These are phyloP conservation scores for Malthinus flaveolus DNA, from an alignment of 2,888 invertebrate species.

Conservation along the genomic window DNA sequence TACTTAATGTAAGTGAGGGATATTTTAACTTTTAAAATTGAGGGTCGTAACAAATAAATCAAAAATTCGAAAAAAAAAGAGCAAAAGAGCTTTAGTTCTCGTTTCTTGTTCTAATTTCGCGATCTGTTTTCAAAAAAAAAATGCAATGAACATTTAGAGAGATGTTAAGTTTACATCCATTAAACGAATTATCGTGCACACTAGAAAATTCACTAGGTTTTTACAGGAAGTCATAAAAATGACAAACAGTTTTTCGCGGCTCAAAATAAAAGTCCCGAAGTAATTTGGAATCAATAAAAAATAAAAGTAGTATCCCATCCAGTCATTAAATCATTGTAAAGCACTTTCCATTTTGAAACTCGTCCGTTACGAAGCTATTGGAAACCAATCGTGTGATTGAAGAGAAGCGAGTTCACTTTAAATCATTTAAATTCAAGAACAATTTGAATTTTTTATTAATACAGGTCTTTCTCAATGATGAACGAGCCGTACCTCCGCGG, in stretches of 20 bases:
- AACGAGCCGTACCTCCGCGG: slow-evolving; percentile 10
- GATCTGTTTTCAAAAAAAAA: neutral
- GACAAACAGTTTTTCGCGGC: slow-evolving; percentile 29
- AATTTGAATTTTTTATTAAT: slow-evolving; percentile 32
- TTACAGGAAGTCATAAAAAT: slow-evolving; percentile 30
- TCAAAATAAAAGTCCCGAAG: slow-evolving; percentile 28
- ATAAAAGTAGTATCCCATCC: slow-evolving; percentile 41
- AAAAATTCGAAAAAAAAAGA: too few relatives aligned
- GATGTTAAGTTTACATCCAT: slow-evolving; percentile 8
- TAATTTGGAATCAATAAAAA: slow-evolving; percentile 37
- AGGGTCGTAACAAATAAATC: too few relatives aligned
- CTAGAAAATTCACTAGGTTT: slow-evolving; percentile 26
- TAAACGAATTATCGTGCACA: slow-evolving; percentile 25
- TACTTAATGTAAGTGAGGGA: too few relatives aligned
- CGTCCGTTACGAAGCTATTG: slow-evolving; percentile 40
- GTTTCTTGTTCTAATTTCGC: neutral
- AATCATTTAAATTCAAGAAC: slow-evolving; percentile 31
- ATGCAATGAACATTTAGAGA: too few relatives aligned
- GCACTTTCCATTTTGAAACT: slow-evolving; percentile 41
- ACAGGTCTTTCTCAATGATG: slow-evolving; percentile 20
- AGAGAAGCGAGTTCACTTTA: slow-evolving; percentile 28
- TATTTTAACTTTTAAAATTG: too few relatives aligned
- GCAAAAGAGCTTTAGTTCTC: too few relatives aligned
- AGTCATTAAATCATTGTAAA: slow-evolving; percentile 46
- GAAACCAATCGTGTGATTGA: slow-evolving; percentile 42